These are phyloP conservation scores for Falcaria lacertinaria DNA, from an alignment of 2,888 invertebrate genomes.

Conservation along the genomic window DNA sequence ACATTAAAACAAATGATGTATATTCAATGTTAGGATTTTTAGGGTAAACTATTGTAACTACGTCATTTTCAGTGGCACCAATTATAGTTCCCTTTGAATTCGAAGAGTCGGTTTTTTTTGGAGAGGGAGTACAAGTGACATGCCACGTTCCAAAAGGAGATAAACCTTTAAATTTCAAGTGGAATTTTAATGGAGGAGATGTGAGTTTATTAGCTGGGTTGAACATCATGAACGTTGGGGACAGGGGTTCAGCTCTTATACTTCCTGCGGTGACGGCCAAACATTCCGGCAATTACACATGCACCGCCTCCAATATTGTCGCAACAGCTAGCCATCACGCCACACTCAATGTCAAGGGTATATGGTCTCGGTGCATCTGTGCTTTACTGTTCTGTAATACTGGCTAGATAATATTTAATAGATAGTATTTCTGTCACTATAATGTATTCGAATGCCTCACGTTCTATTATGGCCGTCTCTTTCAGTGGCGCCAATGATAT, in stretches of 20 bases:
- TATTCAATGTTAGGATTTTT: background rate
- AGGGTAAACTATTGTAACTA: background rate
- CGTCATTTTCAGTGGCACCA: constrained; percentile 76
- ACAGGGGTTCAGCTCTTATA: constrained; percentile 82
- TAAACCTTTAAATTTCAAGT: constrained; percentile 85
- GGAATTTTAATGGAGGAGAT: constrained; percentile 84
- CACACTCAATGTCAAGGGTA: constrained; percentile 83
- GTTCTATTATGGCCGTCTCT: constrained; percentile 29
- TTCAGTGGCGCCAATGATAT: constrained; percentile 81
- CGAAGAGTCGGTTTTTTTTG: constrained; percentile 76
- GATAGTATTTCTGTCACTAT: constrained; percentile 9
- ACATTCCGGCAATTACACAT: constrained; percentile 85
- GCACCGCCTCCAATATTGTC: constrained; percentile 82
- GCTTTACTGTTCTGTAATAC: constrained; percentile 50
- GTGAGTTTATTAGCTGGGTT: constrained; percentile 79
- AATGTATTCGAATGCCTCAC: constrained; percentile 8
- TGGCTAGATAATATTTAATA: too few species aligned
- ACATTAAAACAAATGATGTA: background rate
- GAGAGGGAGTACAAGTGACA: constrained; percentile 79
- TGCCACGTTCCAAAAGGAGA: constrained; percentile 84
- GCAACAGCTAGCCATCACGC: constrained; percentile 81
- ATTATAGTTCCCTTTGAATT: constrained; percentile 81
- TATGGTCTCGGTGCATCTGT: constrained; percentile 48
- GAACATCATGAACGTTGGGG: constrained; percentile 82
- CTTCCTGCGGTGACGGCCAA: constrained; percentile 85